Conservation (phyloP, 1,140 invertebrate genomes). For the Leptopilina boulardi region DNA sequence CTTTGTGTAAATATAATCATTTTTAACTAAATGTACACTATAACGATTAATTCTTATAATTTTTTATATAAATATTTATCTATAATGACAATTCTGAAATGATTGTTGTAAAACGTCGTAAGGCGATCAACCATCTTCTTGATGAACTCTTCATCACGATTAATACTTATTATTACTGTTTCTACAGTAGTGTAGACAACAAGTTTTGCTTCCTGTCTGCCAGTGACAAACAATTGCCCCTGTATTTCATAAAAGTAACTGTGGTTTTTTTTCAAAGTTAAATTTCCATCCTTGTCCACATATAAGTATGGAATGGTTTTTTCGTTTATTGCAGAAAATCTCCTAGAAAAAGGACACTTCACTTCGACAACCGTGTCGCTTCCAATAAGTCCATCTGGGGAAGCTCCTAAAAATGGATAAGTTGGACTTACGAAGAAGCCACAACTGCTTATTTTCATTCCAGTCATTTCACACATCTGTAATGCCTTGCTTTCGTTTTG, state of each 20-base stretch:
- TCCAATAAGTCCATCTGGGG: conserved; percentile 61
- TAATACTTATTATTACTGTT: not conserved
- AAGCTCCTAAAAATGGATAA: conserved; percentile 54
- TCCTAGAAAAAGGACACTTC: conserved; percentile 36
- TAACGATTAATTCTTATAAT: too few relatives aligned
- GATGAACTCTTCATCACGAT: not conserved
- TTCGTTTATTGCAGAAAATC: not conserved
- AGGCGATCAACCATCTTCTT: conserved; percentile 3
- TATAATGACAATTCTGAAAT: too few relatives aligned
- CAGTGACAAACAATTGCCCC: conserved; percentile 36
- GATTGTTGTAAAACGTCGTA: too few relatives aligned
- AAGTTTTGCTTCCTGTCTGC: not conserved
- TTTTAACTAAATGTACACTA: too few relatives aligned
- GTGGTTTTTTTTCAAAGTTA: conserved; percentile 41
- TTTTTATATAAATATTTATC: too few relatives aligned
- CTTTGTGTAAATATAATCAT: too few relatives aligned
- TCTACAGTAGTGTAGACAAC: not conserved
- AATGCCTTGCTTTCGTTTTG: conserved; percentile 39
- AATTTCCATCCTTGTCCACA: conserved; percentile 9
- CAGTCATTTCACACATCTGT: too few relatives aligned
- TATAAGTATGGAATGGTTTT: conserved; percentile 26
- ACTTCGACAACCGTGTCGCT: conserved; percentile 45
- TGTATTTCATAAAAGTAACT: conserved; percentile 48
- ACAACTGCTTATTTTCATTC: not conserved
- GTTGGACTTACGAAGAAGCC: conserved; percentile 58